These are phyloP conservation scores for Porites rus DNA, from an alignment of 92 coral and sea anemone species.

Conservation along the genomic window DNA sequence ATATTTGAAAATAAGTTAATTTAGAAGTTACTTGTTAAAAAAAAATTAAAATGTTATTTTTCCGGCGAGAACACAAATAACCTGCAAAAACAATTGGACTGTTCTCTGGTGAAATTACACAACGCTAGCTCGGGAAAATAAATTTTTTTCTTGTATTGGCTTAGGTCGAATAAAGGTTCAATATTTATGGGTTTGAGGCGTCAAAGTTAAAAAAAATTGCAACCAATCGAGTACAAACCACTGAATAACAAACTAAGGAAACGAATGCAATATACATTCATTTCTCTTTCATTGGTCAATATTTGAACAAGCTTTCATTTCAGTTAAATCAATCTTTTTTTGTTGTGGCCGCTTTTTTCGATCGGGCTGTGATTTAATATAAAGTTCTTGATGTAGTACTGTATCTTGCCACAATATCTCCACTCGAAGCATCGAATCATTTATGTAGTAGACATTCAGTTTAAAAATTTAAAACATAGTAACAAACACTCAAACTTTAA, in stretches of 20 bases:
- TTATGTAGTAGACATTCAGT: not conserved
- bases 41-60: not conserved
- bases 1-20: not conserved
- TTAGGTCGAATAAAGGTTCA: too few relatives aligned
- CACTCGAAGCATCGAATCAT: not conserved
- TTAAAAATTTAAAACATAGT: not conserved
- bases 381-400: not conserved
- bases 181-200: too few relatives aligned
- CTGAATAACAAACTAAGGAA: not conserved
- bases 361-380: not conserved
- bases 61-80: not conserved
- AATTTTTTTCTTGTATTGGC: too few relatives aligned
- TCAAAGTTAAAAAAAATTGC: not conserved
- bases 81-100: not conserved
- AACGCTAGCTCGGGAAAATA: too few relatives aligned
- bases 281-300: slow-evolving; percentile 3
- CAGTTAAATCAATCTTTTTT: not conserved
- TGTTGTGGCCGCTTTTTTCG: not conserved
- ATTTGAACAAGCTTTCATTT: slow-evolving; percentile 35
- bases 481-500: not conserved
- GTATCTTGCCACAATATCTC: not conserved
- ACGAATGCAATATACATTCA: not conserved
- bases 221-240: not conserved
- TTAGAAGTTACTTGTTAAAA: not conserved
- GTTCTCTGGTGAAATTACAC: not conserved